These are phyloP conservation scores for Lateolabrax maculatus DNA, from an alignment of 2,797 vertebrate genomes.

Conservation along the genomic window DNA sequence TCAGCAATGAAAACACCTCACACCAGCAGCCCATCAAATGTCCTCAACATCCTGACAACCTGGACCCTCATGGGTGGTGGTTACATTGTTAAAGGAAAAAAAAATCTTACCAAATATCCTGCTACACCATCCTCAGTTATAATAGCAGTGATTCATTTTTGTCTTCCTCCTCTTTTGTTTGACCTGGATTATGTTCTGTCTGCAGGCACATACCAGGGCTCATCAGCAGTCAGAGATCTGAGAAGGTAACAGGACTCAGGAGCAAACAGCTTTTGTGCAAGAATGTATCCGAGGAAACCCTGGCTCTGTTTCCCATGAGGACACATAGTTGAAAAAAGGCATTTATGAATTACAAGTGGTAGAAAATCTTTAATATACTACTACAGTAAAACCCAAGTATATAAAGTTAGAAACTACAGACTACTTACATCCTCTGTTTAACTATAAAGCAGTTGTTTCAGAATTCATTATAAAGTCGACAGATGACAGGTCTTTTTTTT, in stretches of 20 bases:
- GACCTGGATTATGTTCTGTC: conserved; percentile 60
- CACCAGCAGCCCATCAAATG: conserved; percentile 42
- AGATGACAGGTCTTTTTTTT: neutral
- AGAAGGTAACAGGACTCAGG: conserved; percentile 36
- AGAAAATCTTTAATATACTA: neutral
- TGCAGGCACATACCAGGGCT: conserved; percentile 48
- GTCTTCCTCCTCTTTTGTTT: conserved; percentile 38
- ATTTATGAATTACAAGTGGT: neutral
- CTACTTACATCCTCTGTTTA: neutral
- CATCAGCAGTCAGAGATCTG: conserved; percentile 22
- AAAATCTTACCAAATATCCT: conserved; percentile 31
- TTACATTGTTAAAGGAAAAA: conserved; percentile 38
- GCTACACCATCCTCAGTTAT: conserved; percentile 4
- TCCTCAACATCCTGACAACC: conserved; percentile 41
- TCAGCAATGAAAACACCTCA: conserved; percentile 47
- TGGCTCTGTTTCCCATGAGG: conserved; percentile 8
- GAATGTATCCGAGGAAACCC: conserved; percentile 1
- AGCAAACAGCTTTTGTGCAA: conserved; percentile 28
- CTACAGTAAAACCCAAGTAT: neutral
- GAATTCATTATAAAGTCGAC: neutral
- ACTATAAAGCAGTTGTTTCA: neutral
- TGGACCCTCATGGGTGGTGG: conserved; percentile 18
- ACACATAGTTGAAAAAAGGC: neutral
- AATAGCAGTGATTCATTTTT: conserved; percentile 35
- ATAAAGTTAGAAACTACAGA: neutral